These are phyloP conservation scores for Aricia agestis DNA, from an alignment of 1,140 invertebrate species.

Conservation along the genomic window DNA sequence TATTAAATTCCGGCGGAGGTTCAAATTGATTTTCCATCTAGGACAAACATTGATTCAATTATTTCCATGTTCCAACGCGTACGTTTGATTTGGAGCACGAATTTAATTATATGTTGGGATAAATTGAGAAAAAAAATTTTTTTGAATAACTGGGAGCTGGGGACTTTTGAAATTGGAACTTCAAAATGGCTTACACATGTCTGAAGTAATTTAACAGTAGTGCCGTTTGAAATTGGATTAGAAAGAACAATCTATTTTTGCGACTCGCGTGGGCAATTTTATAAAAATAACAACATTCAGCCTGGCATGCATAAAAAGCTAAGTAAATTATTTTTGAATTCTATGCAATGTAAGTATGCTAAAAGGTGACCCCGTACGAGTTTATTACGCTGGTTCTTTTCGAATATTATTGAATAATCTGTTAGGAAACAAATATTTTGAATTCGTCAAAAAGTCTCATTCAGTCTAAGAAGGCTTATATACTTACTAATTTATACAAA, in stretches of 20 bases:
- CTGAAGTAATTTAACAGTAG: neutral
- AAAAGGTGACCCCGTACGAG: too few species aligned
- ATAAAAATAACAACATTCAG: neutral
- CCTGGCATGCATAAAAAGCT: neutral
- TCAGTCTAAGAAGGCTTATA: too few species aligned
- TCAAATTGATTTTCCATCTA: slow-evolving; percentile 13
- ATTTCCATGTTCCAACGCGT: neutral
- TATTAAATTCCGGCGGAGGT: neutral
- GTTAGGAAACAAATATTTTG: too few species aligned
- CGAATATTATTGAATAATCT: too few species aligned
- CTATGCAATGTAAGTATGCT: too few species aligned
- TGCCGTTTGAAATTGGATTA: neutral
- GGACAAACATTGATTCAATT: slow-evolving; percentile 15
- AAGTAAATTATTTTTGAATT: neutral
- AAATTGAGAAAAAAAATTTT: neutral
- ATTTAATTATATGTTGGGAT: slow-evolving; percentile 9
- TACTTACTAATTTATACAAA: too few species aligned
- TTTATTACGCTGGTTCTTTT: too few species aligned
- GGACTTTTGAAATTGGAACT: neutral
- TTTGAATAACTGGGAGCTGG: neutral
- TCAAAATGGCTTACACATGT: neutral
- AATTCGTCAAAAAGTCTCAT: too few species aligned
- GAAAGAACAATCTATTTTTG: neutral
- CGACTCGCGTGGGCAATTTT: neutral
- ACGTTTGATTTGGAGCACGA: slow-evolving; percentile 4